phyloP scores from a whole-genome alignment of 2,113 vertebrate genomes.

The Labeo rohita region DNA sequence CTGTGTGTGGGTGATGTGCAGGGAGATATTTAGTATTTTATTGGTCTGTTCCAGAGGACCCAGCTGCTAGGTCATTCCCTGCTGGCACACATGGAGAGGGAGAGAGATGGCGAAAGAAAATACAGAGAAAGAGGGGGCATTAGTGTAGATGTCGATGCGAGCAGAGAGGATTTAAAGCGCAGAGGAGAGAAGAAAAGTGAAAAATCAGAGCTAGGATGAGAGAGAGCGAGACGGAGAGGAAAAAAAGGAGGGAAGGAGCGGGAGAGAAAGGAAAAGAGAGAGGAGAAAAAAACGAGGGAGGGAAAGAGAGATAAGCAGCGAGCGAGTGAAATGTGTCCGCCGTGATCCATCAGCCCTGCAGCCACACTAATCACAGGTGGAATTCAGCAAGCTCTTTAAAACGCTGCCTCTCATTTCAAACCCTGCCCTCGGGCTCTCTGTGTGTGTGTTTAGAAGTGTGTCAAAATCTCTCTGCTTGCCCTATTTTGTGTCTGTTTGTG shows the following conservation, averaged over 20 bases:
- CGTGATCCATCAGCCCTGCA: constrained; percentile 57
- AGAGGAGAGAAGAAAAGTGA: constrained; percentile 18
- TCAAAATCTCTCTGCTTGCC: constrained; percentile 41
- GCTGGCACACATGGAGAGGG: constrained; percentile 14
- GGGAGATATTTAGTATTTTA: constrained; percentile 57
- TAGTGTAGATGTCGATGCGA: constrained; percentile 18
- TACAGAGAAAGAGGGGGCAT: constrained; percentile 37
- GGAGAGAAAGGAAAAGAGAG: constrained; percentile 11
- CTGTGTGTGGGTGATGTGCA: constrained; percentile 33
- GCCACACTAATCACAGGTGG: constrained; percentile 64
- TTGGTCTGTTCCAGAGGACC: constrained; percentile 54
- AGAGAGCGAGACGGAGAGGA: constrained; percentile 19
- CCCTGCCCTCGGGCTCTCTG: constrained; percentile 58
- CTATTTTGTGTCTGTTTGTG: constrained; percentile 42
- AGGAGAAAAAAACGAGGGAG: constrained; percentile 12
- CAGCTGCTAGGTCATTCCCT: constrained; percentile 61
- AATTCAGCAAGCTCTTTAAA: constrained; percentile 63
- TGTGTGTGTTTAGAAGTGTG: constrained; percentile 43
- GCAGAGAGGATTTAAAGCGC: constrained; percentile 21
- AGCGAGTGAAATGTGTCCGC: constrained; percentile 55
- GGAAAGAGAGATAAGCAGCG: constrained; percentile 23
- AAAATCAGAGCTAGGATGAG: constrained; percentile 21
- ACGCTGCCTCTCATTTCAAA: constrained; percentile 62
- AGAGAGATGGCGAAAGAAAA: constrained; percentile 28
- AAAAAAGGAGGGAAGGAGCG: constrained; percentile 7